Evolutionary conservation across 1,140 invertebrate genomes (phyloP).

Genomic region (Bicyclus anynana): DNA sequence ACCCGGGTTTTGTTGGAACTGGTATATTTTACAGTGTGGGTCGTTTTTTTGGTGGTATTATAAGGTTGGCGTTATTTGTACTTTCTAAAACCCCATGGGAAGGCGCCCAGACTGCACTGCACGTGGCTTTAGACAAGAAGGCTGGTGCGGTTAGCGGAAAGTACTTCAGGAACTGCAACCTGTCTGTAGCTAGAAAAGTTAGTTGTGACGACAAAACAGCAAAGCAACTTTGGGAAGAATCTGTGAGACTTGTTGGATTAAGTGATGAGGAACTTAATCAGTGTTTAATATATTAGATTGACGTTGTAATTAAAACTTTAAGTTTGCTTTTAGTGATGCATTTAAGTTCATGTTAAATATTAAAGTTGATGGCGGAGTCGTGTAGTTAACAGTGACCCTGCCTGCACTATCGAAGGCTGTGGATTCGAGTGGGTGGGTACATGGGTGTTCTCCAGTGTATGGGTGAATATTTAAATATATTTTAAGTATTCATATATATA

Average conservation of each 20-base stretch:
- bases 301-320: too few relatives aligned
- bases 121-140: conserved; percentile 39
- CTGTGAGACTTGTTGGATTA: conserved; percentile 16
- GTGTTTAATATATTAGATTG: too few relatives aligned
- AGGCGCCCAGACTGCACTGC: conserved; percentile 53
- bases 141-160: conserved; percentile 50
- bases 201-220: conserved; percentile 31
- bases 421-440: too few relatives aligned
- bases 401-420: too few relatives aligned
- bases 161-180: conserved; percentile 49
- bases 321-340: too few relatives aligned
- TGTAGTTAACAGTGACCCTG: too few relatives aligned
- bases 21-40: conserved; percentile 20
- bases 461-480: too few relatives aligned
- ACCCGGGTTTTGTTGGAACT: conserved; percentile 79
- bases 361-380: too few relatives aligned
- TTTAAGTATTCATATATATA: too few relatives aligned
- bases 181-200: conserved; percentile 17
- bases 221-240: conserved; percentile 36
- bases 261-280: conserved; percentile 32
- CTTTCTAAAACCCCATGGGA: conserved; percentile 30
- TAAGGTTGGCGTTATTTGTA: conserved; percentile 20
- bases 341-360: too few relatives aligned
- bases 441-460: too few relatives aligned
- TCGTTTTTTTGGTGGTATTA: conserved; percentile 44